Percentiles rank a stretch among this genome's conserved stretches.
These are phyloP conservation scores for Hippasteria phrygiana DNA, from an alignment of 53 echinoderm and acorn worm genomes.

Conservation along the genomic window DNA sequence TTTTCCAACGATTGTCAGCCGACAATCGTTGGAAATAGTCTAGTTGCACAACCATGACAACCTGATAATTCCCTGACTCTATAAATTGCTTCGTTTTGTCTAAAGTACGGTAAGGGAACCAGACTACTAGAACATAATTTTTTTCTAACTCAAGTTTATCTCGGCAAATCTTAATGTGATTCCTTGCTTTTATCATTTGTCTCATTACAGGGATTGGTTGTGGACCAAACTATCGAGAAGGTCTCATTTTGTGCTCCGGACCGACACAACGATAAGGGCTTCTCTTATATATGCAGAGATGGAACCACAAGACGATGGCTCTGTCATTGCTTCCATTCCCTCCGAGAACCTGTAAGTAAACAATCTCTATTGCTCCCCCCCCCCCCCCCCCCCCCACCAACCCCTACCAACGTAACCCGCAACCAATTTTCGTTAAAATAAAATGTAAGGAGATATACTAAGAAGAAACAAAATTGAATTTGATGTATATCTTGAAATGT, in stretches of 20 bases:
- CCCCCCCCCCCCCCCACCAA: neutral
- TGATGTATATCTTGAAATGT: too few species aligned
- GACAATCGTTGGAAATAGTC: too few species aligned
- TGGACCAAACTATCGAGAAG: constrained; percentile 98
- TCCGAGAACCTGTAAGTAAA: constrained; percentile 88
- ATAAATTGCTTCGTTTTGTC: too few species aligned
- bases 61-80: too few species aligned
- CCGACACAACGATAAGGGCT: constrained; percentile 90
- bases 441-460: too few species aligned
- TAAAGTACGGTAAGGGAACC: too few species aligned
- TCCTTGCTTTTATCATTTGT: neutral
- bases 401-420: too few species aligned
- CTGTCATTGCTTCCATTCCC: constrained; percentile 89
- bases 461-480: too few species aligned
- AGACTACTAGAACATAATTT: too few species aligned
- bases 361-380: neutral
- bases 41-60: too few species aligned
- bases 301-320: constrained; percentile 97
- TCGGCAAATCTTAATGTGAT: neutral
- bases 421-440: too few species aligned
- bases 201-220: constrained; percentile 83
- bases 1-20: too few species aligned
- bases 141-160: neutral
- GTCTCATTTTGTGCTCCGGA: constrained; percentile 98
- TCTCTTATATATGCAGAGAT: constrained; percentile 95